Conservation (phyloP, 2,888 invertebrate species). For the Margaritifera margaritifera region DNA sequence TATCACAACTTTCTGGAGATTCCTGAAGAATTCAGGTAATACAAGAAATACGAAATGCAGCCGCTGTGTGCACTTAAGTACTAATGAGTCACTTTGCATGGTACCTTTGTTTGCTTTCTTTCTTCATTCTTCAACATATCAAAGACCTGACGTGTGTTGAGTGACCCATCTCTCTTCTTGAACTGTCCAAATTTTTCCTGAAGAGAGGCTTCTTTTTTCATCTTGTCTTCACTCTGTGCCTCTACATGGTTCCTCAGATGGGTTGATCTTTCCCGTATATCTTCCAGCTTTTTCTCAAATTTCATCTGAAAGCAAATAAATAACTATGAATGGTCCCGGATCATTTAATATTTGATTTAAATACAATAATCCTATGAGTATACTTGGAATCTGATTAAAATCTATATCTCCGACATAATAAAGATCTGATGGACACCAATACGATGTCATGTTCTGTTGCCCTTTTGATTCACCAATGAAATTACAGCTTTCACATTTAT, state of each 20-base stretch:
- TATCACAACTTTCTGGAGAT: too few relatives aligned
- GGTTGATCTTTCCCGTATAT: constrained; percentile 40
- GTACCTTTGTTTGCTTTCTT: constrained; percentile 58
- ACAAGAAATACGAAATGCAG: not conserved
- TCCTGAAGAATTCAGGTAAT: not conserved
- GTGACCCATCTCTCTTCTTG: constrained; percentile 57
- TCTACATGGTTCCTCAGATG: constrained; percentile 36
- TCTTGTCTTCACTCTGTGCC: constrained; percentile 22
- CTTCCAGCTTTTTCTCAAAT: constrained; percentile 50
- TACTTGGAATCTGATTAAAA: too few relatives aligned
- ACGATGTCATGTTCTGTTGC: too few relatives aligned
- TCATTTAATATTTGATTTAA: not conserved
- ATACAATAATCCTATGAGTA: not conserved
- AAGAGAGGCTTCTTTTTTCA: constrained; percentile 24
- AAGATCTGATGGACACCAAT: too few relatives aligned
- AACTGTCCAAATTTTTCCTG: constrained; percentile 59
- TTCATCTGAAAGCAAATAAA: constrained; percentile 36
- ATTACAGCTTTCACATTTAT: too few relatives aligned
- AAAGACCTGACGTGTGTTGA: constrained; percentile 64
- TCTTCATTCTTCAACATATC: constrained; percentile 61
- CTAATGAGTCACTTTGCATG: not conserved
- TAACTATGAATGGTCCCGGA: not conserved
- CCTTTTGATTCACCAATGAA: too few relatives aligned
- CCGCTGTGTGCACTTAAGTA: not conserved
- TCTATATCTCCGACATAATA: too few relatives aligned